phyloP scores from a whole-genome alignment of 2,797 vertebrate genomes.

The Myiothlypis chrysogaster region DNA sequence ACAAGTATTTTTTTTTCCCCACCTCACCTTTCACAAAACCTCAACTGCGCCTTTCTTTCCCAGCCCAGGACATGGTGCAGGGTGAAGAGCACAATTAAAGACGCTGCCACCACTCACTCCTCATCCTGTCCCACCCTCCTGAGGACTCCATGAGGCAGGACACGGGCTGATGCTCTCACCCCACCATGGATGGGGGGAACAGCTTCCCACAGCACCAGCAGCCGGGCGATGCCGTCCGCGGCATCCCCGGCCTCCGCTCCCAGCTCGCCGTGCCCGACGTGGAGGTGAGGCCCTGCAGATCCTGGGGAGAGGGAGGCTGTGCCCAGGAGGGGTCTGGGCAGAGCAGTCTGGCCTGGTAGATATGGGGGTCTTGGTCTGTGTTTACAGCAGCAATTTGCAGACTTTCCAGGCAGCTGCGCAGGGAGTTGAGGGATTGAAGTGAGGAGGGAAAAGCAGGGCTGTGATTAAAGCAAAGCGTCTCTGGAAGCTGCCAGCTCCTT shows the following conservation, averaged over 20 bases:
- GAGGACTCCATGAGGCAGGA: constrained; percentile 49
- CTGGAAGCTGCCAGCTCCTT: background rate
- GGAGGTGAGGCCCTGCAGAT: constrained; percentile 64
- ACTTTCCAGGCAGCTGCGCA: background rate
- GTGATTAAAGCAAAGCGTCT: background rate
- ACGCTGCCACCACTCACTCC: background rate
- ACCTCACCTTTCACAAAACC: background rate
- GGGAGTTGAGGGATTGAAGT: background rate
- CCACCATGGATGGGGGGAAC: constrained; percentile 91
- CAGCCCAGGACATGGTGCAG: constrained; percentile 54
- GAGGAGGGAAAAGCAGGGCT: background rate
- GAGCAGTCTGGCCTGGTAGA: background rate
- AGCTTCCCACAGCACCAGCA: constrained; percentile 71
- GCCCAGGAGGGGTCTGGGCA: background rate
- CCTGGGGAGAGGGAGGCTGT: background rate
- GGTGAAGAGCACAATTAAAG: constrained; percentile 61
- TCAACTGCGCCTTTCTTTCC: background rate
- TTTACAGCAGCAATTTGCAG: background rate
- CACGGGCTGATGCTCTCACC: constrained; percentile 80
- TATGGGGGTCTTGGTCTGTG: accelerated
- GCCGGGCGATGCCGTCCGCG: constrained; percentile 35
- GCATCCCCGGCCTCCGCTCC: constrained; percentile 41
- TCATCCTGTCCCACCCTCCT: background rate
- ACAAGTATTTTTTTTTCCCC: background rate
- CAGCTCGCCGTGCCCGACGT: constrained; percentile 24